Conservation (phyloP, 2,797 vertebrate species). For the Intellagama lesueurii region DNA sequence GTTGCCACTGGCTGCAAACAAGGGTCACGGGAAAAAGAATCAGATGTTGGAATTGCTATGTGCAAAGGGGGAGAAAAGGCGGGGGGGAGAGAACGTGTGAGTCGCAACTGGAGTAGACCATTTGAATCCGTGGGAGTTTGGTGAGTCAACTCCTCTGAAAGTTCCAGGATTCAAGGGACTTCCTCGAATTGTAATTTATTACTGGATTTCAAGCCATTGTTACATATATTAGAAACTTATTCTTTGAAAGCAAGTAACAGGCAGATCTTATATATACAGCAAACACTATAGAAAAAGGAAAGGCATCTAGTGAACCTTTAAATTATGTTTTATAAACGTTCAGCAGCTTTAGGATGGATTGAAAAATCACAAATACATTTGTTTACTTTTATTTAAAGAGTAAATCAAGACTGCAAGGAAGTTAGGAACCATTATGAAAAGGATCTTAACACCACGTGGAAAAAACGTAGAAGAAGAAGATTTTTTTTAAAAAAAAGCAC, state of each 20-base stretch:
- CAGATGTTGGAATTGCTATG: background rate
- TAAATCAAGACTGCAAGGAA: background rate
- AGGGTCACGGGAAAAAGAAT: background rate
- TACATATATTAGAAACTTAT: background rate
- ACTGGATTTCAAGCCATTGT: too few species aligned
- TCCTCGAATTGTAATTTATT: too few species aligned
- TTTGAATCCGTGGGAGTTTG: too few species aligned
- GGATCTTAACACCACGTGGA: conserved; percentile 17
- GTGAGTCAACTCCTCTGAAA: too few species aligned
- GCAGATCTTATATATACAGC: background rate
- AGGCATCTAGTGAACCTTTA: conserved; percentile 31
- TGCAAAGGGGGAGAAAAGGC: background rate
- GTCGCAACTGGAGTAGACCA: too few species aligned
- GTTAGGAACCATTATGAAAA: background rate
- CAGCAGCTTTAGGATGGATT: conserved; percentile 34
- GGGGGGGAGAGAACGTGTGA: too few species aligned
- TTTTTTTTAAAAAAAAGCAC: background rate
- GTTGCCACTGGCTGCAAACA: too few species aligned
- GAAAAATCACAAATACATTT: conserved; percentile 3
- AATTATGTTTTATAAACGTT: conserved; percentile 4
- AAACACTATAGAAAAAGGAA: conserved; percentile 33
- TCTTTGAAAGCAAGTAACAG: background rate
- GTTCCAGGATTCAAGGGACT: too few species aligned
- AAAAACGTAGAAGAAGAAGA: background rate
- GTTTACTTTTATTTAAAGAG: conserved; percentile 52